Evolutionary conservation across 2,113 vertebrate species (phyloP), one percentile per base, ranked within the genome.

Genomic region (Collichthys lucidus): DNA sequence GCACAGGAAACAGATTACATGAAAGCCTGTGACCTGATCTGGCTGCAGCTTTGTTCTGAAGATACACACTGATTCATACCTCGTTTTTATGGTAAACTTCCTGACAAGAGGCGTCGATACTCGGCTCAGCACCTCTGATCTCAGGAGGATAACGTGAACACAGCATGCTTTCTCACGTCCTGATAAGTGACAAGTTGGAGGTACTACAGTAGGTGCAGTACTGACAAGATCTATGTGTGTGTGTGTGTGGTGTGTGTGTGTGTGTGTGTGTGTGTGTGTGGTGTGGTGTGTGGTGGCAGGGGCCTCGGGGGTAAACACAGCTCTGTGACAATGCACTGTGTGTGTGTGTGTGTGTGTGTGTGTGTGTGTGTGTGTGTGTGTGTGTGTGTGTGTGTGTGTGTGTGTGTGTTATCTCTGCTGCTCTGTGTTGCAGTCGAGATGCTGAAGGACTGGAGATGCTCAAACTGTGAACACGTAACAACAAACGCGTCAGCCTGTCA

Each of bases 251-350:
- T 57, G 66, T 56, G 4, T 71, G 31, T 65, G 60, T 63, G 55
- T 46, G 76, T 31, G 70, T 50, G 24, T 26, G 26, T 26, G 26
- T 26, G 26, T 2, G 26, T 3, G 73, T 69, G 29, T 82, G n/a
- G 60, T 57, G 66, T 56, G 4, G 31, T 65, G 60, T 63, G 55
- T 46, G 76, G 70, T 50, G 24, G 26, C 14, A 24, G 42, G 69
- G 63, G 85, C 85, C 85, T 87, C 73, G 2, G 85, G 81, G 77
- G 77, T 87, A 84, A 87, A 87, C 75, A 77, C 76, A 83, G 77
- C 72, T 61, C 67, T 50, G 64, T 68, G 62, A 80, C 77, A 24
- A 44, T 22, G 42, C 29, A 46, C 60, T 56, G 49, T 50, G 69
- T 60, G 69, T 72, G 22, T 60, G n/a, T n/a, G n/a, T n/a, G n/a